Conservation (phyloP, 1,140 invertebrate genomes). For the Aplysia californica region DNA sequence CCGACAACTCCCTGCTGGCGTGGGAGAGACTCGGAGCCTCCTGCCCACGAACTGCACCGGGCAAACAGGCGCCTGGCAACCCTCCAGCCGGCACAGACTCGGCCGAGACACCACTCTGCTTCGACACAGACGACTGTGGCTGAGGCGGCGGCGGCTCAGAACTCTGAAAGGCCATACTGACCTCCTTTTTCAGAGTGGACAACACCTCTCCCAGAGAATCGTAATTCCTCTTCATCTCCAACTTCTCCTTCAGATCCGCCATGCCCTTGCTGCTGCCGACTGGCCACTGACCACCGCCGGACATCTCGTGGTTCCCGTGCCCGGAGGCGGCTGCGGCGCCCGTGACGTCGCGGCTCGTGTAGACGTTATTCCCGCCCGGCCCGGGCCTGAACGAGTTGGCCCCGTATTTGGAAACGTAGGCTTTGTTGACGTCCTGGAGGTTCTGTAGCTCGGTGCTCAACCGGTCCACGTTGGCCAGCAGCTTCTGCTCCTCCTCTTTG, state of each 20-base stretch:
- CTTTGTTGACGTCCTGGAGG: slow-evolving; percentile 15
- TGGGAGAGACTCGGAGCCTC: too few relatives aligned
- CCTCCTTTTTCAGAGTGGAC: slow-evolving; percentile 31
- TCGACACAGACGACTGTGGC: too few relatives aligned
- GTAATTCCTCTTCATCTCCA: slow-evolving; percentile 33
- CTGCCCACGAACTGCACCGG: too few relatives aligned
- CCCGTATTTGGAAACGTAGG: not conserved
- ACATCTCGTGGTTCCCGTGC: not conserved
- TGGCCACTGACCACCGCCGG: not conserved
- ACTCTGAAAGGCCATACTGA: slow-evolving; percentile 26
- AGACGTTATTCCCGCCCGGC: too few relatives aligned
- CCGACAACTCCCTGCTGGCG: too few relatives aligned
- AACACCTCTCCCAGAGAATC: slow-evolving; percentile 24
- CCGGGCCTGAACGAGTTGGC: not conserved
- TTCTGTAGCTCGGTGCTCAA: slow-evolving; percentile 2
- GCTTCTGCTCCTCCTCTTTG: slow-evolving; percentile 9
- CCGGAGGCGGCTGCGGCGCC: not conserved
- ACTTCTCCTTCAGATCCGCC: slow-evolving; percentile 23
- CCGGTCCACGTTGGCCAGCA: slow-evolving; percentile 15
- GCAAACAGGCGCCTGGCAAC: too few relatives aligned
- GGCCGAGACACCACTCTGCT: too few relatives aligned
- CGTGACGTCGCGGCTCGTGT: not conserved
- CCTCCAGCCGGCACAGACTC: too few relatives aligned
- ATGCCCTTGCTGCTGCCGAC: not conserved
- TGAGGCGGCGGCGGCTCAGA: too few relatives aligned